Percentiles rank a stretch among this genome's conserved stretches.
phyloP scores from a whole-genome alignment of 2,888 invertebrate species.

The Tribolium freemani region DNA sequence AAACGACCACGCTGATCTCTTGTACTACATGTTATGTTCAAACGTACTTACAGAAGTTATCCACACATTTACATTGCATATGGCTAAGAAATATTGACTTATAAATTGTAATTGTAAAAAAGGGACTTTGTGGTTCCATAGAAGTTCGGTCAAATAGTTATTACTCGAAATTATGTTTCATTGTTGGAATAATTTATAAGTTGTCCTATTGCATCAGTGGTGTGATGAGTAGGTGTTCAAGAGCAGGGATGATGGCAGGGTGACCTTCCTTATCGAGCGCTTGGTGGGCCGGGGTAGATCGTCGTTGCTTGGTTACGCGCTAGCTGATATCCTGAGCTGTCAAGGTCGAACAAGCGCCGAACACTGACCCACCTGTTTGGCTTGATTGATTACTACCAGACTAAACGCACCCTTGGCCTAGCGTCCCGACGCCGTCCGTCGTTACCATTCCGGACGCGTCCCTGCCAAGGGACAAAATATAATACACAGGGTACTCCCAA shows the following conservation, averaged over 20 bases:
- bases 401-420: conserved; percentile 27
- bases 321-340: conserved; percentile 44
- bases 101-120: no score
- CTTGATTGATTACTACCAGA: conserved; percentile 41
- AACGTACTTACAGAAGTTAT: no score
- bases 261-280: conserved; percentile 45
- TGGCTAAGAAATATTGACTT: no score
- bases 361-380: conserved; percentile 48
- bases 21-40: no score
- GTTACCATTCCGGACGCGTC: neutral
- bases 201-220: no score
- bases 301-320: conserved; percentile 47
- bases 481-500: neutral
- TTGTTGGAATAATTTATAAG: no score
- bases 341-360: conserved; percentile 45
- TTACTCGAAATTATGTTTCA: no score
- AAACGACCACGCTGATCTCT: no score
- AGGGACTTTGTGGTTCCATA: no score
- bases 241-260: conserved; percentile 31
- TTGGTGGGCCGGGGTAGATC: conserved; percentile 42
- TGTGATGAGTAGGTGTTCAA: neutral
- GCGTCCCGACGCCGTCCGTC: conserved; percentile 54
- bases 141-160: no score
- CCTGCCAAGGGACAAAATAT: neutral
- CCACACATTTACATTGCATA: no score